Evolutionary conservation across 2,797 vertebrate species (phyloP), one percentile per base, ranked within the genome.

Genomic region (Rhinophrynus dorsalis): DNA sequence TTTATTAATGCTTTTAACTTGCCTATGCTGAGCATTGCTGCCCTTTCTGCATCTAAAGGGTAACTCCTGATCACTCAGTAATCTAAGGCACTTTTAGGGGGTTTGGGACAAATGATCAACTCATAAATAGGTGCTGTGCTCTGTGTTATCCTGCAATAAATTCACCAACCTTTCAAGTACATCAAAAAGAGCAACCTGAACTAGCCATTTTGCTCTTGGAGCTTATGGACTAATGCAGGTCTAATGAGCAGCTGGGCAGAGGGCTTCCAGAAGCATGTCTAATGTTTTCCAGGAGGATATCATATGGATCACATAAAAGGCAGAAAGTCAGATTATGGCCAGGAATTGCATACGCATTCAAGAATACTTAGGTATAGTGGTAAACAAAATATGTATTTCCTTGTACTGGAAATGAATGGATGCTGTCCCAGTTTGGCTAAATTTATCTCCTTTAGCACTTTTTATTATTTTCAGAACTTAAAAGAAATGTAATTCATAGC

Each of bases 1-100:
- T 91, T 90, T 90, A 91, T 90, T 90, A 90, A 89, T 92, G 89
- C 89, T 90, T 91, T 90, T 90, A 92, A 90, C 88, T 92, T 90
- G 83, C 85, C 85, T 85, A 82, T 82, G 84, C 85, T 88, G 85
- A 82, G 83, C 86, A 86, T 83, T 82, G 85, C 78, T 85, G 88
- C 84, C 87, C 88, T 85, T 80, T 73, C 75, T 79, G 80, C 82
- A 80, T 85, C 83, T 55, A 81, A 79, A 83, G 88, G 82, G 85
- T 84, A 82, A 82, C 82, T 75, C 81, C 75, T 81, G 84, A 86
- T 85, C 77, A 80, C 82, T 84, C 74, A 80, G 86, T 84, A 86
- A 89, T 88, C 88, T 83, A 86, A 75, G 67, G 82, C 81, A 82
- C 88, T 84, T 83, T 78, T 83, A 83, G 83, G 84, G 87, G 83